A percentile compares a stretch with the other conserved stretches of the same genome.
Conservation (phyloP, 2,797 vertebrate genomes). For the Margarornis squamiger region DNA sequence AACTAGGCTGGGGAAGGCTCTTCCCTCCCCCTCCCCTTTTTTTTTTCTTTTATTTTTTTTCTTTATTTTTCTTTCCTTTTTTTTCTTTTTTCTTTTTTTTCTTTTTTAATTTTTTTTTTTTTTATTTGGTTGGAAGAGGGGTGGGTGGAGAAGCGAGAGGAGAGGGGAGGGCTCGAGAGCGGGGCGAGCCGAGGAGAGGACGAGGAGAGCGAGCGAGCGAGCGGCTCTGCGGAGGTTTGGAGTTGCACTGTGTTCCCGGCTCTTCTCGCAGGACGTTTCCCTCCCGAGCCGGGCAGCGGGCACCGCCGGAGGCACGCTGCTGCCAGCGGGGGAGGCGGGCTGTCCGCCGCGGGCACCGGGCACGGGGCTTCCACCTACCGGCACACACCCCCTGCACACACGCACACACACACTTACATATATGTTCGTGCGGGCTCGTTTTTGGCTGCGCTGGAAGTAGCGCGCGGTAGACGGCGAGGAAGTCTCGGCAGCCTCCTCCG, state of each 20-base stretch:
- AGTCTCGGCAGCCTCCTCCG: constrained; percentile 69
- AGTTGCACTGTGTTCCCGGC: constrained; percentile 66
- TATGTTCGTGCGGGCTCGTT: constrained; percentile 2
- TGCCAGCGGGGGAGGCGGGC: constrained; percentile 47
- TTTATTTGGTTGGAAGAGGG: not conserved
- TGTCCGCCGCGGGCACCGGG: constrained; percentile 50
- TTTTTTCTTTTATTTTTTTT: not conserved
- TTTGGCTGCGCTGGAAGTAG: constrained; percentile 75
- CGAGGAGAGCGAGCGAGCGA: not conserved
- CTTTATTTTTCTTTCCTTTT: not conserved
- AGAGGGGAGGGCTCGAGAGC: constrained; percentile 18
- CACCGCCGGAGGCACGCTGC: constrained; percentile 65
- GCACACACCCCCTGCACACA: not conserved
- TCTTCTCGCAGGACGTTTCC: constrained; percentile 72
- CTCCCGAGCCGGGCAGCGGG: constrained; percentile 65
- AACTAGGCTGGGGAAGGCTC: constrained; percentile 74
- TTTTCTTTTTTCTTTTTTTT: too few relatives aligned
- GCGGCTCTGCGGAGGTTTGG: constrained; percentile 62
- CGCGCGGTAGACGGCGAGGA: constrained; percentile 69
- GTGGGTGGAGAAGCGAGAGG: constrained; percentile 29
- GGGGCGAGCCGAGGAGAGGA: constrained; percentile 40
- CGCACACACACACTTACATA: not conserved
- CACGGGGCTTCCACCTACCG: constrained; percentile 13
- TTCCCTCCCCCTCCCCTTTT: not conserved
- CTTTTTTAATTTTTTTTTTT: not conserved